Evolutionary conservation across 2,797 vertebrate genomes (phyloP).

Genomic region (Podargus strigoides): DNA sequence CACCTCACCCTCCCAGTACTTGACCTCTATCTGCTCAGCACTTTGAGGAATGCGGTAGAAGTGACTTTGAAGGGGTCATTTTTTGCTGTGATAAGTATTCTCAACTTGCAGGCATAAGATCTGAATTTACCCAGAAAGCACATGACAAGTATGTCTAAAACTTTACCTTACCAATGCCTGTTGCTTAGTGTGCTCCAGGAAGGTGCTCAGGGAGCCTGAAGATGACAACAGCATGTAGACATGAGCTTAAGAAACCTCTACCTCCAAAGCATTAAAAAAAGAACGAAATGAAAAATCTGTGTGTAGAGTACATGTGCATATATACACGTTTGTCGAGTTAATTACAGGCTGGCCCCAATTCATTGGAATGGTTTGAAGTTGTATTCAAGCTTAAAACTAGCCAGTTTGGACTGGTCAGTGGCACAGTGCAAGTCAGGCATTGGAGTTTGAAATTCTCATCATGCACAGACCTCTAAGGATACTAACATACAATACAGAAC

Average conservation of each 20-base stretch:
- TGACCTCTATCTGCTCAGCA: neutral
- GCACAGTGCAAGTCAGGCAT: neutral
- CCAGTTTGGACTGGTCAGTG: neutral
- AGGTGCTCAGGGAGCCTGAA: neutral
- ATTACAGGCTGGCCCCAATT: neutral
- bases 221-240: neutral
- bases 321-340: neutral
- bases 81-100: neutral
- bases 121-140: neutral
- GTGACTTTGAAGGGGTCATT: neutral
- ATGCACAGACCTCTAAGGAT: neutral
- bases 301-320: fast-evolving
- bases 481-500: neutral
- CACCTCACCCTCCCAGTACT: neutral
- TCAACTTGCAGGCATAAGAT: neutral
- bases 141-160: neutral
- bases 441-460: neutral
- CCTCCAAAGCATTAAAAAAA: neutral
- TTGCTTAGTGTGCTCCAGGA: neutral
- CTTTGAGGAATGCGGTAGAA: neutral
- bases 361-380: neutral
- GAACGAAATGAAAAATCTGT: neutral
- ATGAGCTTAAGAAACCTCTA: neutral
- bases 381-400: neutral
- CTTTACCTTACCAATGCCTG: neutral